These are phyloP conservation scores for Edolisoma coerulescens DNA, from an alignment of 2,113 vertebrate species.

Conservation along the genomic window DNA sequence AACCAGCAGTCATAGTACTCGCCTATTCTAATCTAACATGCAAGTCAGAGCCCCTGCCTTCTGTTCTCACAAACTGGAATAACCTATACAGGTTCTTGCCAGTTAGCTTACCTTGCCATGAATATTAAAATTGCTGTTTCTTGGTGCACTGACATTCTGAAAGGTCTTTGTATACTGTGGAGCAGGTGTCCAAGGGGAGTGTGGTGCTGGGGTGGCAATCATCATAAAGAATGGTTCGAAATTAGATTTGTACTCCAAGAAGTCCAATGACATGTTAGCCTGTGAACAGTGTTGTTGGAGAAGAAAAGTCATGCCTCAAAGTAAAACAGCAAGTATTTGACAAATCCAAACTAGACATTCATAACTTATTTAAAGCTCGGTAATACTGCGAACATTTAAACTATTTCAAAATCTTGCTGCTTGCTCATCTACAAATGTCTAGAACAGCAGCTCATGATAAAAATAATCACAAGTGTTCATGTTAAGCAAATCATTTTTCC, in stretches of 20 bases:
- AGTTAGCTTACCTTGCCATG: slow-evolving; percentile 62
- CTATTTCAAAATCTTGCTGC: not conserved
- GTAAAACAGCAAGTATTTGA: not conserved
- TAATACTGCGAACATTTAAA: not conserved
- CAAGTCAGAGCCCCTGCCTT: not conserved
- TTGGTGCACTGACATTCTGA: slow-evolving; percentile 83
- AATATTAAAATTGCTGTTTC: slow-evolving; percentile 87
- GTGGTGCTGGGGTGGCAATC: slow-evolving; percentile 93
- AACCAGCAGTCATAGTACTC: not conserved
- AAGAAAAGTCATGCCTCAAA: not conserved
- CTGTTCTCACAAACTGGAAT: not conserved
- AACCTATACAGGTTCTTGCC: not conserved
- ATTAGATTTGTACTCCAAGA: slow-evolving; percentile 90
- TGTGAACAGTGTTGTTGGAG: slow-evolving; percentile 54
- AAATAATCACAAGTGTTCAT: not conserved
- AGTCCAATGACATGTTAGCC: slow-evolving; percentile 93
- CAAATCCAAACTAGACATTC: not conserved
- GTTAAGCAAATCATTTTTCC: not conserved
- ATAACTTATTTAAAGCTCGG: not conserved
- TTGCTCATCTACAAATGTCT: not conserved
- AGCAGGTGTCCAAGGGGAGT: slow-evolving; percentile 93
- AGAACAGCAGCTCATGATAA: not conserved
- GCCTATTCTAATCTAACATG: not conserved
- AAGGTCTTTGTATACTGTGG: slow-evolving; percentile 90
- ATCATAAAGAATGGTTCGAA: slow-evolving; percentile 96